These are phyloP conservation scores for Chloroceryle inda DNA, from an alignment of 2,797 vertebrate species.

Conservation along the genomic window DNA sequence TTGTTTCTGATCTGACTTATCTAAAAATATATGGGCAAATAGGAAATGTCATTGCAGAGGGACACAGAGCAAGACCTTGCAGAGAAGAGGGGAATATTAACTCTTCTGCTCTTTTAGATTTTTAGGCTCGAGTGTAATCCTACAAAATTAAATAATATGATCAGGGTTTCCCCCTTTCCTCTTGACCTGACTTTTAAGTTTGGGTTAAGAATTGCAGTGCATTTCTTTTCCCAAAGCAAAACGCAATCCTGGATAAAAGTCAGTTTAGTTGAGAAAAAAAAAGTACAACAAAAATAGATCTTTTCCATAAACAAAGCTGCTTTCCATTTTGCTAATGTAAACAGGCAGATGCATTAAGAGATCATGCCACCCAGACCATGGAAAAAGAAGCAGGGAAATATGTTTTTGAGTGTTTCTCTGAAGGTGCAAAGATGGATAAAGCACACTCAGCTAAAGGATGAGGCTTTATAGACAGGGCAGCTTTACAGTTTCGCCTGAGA, in stretches of 20 bases:
- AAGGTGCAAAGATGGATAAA: constrained; percentile 27
- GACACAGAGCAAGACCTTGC: neutral
- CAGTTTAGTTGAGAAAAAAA: constrained; percentile 74
- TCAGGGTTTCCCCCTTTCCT: constrained; percentile 63
- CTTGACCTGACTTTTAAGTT: constrained; percentile 36
- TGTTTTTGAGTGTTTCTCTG: constrained; percentile 32
- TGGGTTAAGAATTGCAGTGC: neutral
- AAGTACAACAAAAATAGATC: constrained; percentile 80
- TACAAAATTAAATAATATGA: constrained; percentile 63
- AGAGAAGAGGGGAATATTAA: constrained; percentile 20
- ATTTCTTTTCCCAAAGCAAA: constrained; percentile 72
- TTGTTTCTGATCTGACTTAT: constrained; percentile 15
- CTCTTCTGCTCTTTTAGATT: constrained; percentile 12
- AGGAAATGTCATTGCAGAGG: constrained; percentile 5
- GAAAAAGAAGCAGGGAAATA: constrained; percentile 40
- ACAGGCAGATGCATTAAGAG: constrained; percentile 79
- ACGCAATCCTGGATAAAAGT: constrained; percentile 64
- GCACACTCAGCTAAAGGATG: neutral
- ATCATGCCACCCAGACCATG: constrained; percentile 75
- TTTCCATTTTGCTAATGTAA: constrained; percentile 79
- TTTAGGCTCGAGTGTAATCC: constrained; percentile 49
- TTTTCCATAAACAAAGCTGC: constrained; percentile 85
- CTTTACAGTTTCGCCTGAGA: neutral
- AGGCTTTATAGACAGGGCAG: neutral
- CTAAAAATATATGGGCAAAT: neutral